Evolutionary conservation across 2,888 invertebrate genomes (phyloP), one percentile per base, ranked within the genome.

Genomic region (Agonopterix heracliana): DNA sequence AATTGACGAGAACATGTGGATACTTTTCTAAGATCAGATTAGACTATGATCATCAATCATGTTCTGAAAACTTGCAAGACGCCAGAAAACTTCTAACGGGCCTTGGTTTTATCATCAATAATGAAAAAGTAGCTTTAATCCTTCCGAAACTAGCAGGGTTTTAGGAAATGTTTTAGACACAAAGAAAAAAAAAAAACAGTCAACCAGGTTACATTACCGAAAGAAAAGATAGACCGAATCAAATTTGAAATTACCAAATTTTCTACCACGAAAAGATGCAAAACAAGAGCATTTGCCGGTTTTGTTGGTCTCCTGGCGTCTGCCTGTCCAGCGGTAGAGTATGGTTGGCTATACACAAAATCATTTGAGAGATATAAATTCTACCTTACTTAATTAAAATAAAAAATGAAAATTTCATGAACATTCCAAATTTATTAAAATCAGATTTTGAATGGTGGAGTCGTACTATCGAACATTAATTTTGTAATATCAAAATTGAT

Each of bases 391-490:
- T 34, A 35, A 34, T 9, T 44, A 45, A 11, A 8, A 43, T 3
- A 26, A 9, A 8, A 36, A 49, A 59, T 57, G 48, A 45, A 4
- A 46, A 48, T 38, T 58, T 50, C 45, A 51, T 54, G 53, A 43
- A n/a, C 34, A 34, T 50, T 13, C 44, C 53, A 42, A 41, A 35
- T n/a, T n/a, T 45, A 55, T 40, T 44, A 50, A 10, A 26, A 8
- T 11, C 45, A 9, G 55, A 57, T 34, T 46, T 63, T 34, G 47
- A 47, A 14, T 64, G 60, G 60, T 61, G 56, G 61, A 41, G 46
- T 9, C 5, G 43, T 10, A 50, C 55, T 12, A 54, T 57, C 11
- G 26, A 42, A 2, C 38, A 38, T 9, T 26, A 47, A 13, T 40
- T 14, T 12, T 47, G 49, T 44, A 41, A 40, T n/a, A 54, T 61